Conservation (phyloP, 2,797 vertebrate species). For the Paramormyrops hopkinsi region DNA sequence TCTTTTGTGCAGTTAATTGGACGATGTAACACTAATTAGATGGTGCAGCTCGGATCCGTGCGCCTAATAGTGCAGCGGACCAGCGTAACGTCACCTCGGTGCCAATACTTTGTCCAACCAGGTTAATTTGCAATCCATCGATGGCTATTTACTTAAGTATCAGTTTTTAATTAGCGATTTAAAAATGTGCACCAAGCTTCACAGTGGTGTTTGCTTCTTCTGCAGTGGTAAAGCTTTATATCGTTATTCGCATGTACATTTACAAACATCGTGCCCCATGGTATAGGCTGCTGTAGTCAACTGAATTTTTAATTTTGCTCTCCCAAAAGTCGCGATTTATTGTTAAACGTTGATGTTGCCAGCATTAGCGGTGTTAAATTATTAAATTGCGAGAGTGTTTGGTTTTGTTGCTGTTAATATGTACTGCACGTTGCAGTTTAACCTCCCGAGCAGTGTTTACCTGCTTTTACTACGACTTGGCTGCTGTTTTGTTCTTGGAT, state of each 20-base stretch:
- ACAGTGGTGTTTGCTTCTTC: not conserved
- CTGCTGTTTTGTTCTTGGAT: not conserved
- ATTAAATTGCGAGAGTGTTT: not conserved
- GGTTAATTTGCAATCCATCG: not conserved
- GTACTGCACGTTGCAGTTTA: not conserved
- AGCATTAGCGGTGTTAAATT: not conserved
- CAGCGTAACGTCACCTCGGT: not conserved
- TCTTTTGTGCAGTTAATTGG: constrained; percentile 5
- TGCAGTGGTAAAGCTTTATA: not conserved
- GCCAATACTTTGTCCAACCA: constrained; percentile 9
- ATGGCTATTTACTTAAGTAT: not conserved
- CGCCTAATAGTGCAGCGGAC: not conserved
- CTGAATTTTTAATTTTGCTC: not conserved
- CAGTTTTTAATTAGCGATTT: not conserved
- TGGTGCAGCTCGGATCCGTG: constrained; percentile 1
- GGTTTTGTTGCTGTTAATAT: not conserved
- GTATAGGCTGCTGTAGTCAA: not conserved
- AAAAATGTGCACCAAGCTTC: not conserved
- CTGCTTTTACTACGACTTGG: not conserved
- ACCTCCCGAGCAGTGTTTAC: not conserved
- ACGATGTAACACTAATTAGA: constrained; percentile 1
- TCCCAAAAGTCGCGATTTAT: not conserved
- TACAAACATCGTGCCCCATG: not conserved
- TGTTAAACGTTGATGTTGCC: not conserved
- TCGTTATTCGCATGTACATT: not conserved